These are phyloP conservation scores for Trichoplusia ni DNA, from an alignment of 1,140 invertebrate genomes.

Conservation along the genomic window DNA sequence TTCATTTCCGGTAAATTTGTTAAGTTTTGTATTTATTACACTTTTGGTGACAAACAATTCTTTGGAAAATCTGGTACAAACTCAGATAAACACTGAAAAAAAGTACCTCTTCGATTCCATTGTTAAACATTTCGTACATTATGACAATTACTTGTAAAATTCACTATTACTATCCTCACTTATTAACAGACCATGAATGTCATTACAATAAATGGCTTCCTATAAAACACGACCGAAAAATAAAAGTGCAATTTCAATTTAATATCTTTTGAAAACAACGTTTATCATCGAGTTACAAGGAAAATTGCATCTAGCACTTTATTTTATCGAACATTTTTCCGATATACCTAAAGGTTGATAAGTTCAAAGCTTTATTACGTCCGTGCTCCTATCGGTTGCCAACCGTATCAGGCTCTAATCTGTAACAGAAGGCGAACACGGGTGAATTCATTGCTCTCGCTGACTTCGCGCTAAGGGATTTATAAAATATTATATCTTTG, in stretches of 20 bases:
- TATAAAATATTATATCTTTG: slow-evolving; percentile 19
- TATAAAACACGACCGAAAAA: too few relatives aligned
- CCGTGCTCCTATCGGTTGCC: slow-evolving; percentile 29
- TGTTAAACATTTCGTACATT: too few relatives aligned
- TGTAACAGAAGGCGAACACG: slow-evolving; percentile 25
- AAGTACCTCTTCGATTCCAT: too few relatives aligned
- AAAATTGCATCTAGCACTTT: slow-evolving; percentile 17
- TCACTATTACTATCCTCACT: too few relatives aligned
- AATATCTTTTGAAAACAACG: not conserved
- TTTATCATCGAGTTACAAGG: not conserved
- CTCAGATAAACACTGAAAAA: too few relatives aligned
- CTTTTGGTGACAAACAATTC: too few relatives aligned
- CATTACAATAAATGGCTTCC: too few relatives aligned
- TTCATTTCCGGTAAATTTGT: too few relatives aligned
- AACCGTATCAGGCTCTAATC: slow-evolving; percentile 34
- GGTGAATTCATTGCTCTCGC: slow-evolving; percentile 31
- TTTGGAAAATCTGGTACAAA: too few relatives aligned
- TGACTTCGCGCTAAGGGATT: slow-evolving; percentile 13
- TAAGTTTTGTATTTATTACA: too few relatives aligned
- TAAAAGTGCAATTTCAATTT: not conserved
- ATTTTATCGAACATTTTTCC: slow-evolving; percentile 9
- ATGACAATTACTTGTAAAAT: too few relatives aligned
- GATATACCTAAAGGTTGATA: slow-evolving; percentile 8
- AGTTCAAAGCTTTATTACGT: slow-evolving; percentile 28
- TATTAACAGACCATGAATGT: too few relatives aligned